Evolutionary conservation across 2,888 invertebrate species (phyloP).

Genomic region (Hypomecis atomaria): DNA sequence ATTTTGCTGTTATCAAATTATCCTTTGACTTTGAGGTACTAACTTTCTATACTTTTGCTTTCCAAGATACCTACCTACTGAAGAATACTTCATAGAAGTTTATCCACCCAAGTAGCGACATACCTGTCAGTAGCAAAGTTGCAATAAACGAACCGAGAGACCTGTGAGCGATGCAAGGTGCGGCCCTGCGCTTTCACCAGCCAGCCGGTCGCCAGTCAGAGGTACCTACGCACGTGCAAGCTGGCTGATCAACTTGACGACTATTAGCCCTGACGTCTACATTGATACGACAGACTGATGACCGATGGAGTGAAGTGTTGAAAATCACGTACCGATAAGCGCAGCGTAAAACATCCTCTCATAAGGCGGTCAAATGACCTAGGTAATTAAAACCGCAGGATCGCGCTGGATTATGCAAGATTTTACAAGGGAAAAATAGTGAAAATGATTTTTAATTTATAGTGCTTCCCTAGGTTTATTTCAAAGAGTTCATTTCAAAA

Average conservation of each 20-base stretch:
- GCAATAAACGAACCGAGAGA: slow-evolving; percentile 45
- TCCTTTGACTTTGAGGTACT: not conserved
- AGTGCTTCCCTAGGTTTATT: too few species aligned
- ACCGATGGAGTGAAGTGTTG: too few species aligned
- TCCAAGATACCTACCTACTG: not conserved
- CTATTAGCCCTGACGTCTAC: slow-evolving; percentile 9
- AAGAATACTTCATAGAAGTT: slow-evolving; percentile 30
- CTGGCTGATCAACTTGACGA: slow-evolving; percentile 26
- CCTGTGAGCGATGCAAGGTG: slow-evolving; percentile 48
- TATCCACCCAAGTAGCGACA: slow-evolving; percentile 5
- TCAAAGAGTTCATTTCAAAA: too few species aligned
- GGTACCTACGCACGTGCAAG: slow-evolving; percentile 44
- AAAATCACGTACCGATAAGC: too few species aligned
- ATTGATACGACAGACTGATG: too few species aligned
- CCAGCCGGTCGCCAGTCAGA: slow-evolving; percentile 51
- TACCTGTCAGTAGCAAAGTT: slow-evolving; percentile 57
- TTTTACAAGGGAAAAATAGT: too few species aligned
- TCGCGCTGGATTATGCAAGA: too few species aligned
- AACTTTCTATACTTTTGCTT: too few species aligned
- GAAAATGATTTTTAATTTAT: too few species aligned
- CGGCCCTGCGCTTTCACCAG: slow-evolving; percentile 59
- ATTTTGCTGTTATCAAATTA: not conserved
- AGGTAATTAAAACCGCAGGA: too few species aligned
- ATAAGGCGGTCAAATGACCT: too few species aligned
- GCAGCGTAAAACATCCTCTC: too few species aligned